phyloP scores from a whole-genome alignment of 2,888 invertebrate genomes.

The Luperina nickerlii region DNA sequence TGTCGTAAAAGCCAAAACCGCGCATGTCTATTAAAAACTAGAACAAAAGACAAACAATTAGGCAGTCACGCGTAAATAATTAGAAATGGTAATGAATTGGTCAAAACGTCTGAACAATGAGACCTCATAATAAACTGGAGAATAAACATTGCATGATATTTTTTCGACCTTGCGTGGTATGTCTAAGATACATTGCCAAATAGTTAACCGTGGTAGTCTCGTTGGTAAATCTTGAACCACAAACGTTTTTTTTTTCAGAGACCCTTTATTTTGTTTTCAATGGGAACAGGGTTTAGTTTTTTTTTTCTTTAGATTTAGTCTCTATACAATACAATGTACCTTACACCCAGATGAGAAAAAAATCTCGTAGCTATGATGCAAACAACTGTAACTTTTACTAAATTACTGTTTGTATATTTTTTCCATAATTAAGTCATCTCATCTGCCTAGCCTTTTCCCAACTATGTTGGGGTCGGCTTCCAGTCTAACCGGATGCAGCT shows the following conservation, averaged over 20 bases:
- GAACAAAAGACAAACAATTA: slow-evolving; percentile 56
- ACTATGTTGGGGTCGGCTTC: no score
- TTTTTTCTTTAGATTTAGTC: background rate
- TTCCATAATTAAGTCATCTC: no score
- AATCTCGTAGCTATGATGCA: slow-evolving; percentile 2
- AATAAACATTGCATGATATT: slow-evolving; percentile 23
- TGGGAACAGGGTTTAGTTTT: background rate
- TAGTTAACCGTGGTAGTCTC: background rate
- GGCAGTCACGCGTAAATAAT: slow-evolving; percentile 56
- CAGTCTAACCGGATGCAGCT: no score
- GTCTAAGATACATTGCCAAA: slow-evolving; percentile 27
- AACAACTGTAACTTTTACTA: background rate
- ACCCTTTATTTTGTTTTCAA: slow-evolving; percentile 2
- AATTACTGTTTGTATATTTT: background rate
- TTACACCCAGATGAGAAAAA: background rate
- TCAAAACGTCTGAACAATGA: slow-evolving; percentile 55
- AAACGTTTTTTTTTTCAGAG: background rate
- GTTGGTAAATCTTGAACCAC: slow-evolving; percentile 8
- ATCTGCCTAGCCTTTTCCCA: no score
- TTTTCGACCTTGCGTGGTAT: slow-evolving; percentile 26
- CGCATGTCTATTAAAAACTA: slow-evolving; percentile 31
- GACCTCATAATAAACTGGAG: slow-evolving; percentile 25
- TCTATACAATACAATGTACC: no score
- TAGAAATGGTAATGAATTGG: slow-evolving; percentile 56
- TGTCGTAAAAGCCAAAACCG: slow-evolving; percentile 23